Percentiles rank a stretch among this genome's conserved stretches.
These are phyloP conservation scores for Stercorarius parasiticus DNA, from an alignment of 2,113 vertebrate species.

Conservation along the genomic window DNA sequence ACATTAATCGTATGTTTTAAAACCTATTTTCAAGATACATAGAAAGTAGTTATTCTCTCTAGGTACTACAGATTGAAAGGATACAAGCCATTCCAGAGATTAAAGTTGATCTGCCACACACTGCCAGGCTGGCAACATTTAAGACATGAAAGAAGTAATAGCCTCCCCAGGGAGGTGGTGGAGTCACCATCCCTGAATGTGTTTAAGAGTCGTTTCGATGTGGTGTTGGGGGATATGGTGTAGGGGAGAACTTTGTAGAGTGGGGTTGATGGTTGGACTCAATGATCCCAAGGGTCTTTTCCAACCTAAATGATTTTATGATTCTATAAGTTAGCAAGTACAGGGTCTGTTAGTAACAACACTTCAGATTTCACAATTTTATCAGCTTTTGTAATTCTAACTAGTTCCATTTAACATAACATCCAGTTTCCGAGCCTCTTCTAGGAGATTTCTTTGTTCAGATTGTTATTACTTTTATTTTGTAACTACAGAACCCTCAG, in stretches of 20 bases:
- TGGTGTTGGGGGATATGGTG: too few species aligned
- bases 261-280: too few species aligned
- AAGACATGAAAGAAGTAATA: not conserved
- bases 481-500: not conserved
- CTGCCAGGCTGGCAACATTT: not conserved
- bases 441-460: not conserved
- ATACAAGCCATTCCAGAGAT: not conserved
- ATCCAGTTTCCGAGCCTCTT: not conserved
- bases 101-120: not conserved
- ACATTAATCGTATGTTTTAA: not conserved
- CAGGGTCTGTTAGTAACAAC: not conserved
- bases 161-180: too few species aligned
- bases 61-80: not conserved
- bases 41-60: not conserved
- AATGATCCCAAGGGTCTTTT: too few species aligned
- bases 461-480: not conserved
- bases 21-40: not conserved
- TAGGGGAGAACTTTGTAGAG: too few species aligned
- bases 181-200: too few species aligned
- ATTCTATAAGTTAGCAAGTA: not conserved
- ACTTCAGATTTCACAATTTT: not conserved
- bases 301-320: too few species aligned
- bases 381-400: not conserved
- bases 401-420: not conserved
- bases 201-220: too few species aligned